phyloP scores from a whole-genome alignment of 2,113 vertebrate species.

The Amphilophus citrinellus region DNA sequence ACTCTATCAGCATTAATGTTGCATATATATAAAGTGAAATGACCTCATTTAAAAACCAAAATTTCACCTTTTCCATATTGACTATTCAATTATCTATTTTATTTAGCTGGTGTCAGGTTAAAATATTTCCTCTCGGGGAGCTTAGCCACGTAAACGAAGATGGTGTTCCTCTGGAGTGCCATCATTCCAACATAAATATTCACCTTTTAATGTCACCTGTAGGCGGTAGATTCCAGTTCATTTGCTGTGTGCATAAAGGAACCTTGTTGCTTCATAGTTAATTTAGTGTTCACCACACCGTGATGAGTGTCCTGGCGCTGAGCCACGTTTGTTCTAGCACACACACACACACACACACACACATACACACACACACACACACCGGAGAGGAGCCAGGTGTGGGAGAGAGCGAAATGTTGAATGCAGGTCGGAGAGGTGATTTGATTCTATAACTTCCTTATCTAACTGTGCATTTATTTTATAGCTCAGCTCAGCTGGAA shows the following conservation, averaged over 20 bases:
- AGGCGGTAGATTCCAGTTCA: neutral
- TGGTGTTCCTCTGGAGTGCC: neutral
- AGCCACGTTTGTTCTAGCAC: neutral
- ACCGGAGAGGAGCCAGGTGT: neutral
- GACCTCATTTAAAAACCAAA: neutral
- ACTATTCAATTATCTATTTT: neutral
- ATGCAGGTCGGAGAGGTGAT: neutral
- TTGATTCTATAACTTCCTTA: neutral
- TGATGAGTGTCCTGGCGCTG: neutral
- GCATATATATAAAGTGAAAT: neutral
- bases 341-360: neutral
- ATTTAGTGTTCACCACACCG: constrained; percentile 33
- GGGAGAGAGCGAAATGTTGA: neutral
- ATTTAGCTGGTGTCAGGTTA: neutral
- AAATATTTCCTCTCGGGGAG: neutral
- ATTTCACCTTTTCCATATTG: neutral
- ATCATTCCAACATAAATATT: neutral
- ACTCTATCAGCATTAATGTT: neutral
- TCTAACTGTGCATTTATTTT: neutral
- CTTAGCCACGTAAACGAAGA: neutral
- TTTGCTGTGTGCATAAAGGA: constrained; percentile 12
- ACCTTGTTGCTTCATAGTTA: neutral
- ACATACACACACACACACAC: neutral
- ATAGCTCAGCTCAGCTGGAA: neutral
- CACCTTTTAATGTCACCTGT: neutral